Base-by-base conservation (phyloP, 64 coral and sea anemone genomes). In the Platygyra sinensis region DNA sequence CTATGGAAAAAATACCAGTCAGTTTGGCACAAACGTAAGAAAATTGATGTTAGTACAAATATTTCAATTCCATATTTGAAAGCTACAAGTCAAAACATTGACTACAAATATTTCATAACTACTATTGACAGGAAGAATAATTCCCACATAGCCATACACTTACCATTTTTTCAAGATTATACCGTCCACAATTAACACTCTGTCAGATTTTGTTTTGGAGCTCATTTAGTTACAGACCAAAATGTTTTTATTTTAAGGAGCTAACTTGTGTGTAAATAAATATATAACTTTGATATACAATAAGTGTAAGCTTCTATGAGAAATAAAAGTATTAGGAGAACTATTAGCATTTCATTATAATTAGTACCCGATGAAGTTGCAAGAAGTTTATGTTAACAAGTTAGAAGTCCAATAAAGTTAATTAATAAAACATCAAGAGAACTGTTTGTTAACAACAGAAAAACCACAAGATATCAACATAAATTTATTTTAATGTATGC, bases 401-500 rank as follows among this genome's bases (percentile, higher is more conserved):
- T 24, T 69, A n/a, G 33, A 2, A 42, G 61, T 83, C 59, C 60
- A 62, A 85, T 71, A 28, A 20, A 17, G 15, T 71, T 71, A 51
- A 72, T 85, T 46, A 71, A 85, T 85, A 85, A 85, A 72, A 85
- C 62, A 85, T 71, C 15, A 39, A 28, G 81, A 32, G 20, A 69
- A 71, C 27, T 67, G 81, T 85, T 85, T 85, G 62, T 85, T 50
- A 83, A 65, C 60, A 69, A 67, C 64, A 36, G 80, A 13, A 59
- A 64, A 72, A 85, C 81, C 81, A 85, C 81, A 85, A 85, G 39
- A 50, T 60, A 25, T 60, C 16, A 67, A 49, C 31, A 83, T 14
- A 13, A 76, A 82, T 72, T 11, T 38, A 42, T 63, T 22, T 72
- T 90, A 84, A 91, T 84, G 12, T 85, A 91, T 91, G 30, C 89